phyloP scores from a whole-genome alignment of 2,888 invertebrate genomes.

The Clusia tigrina region DNA sequence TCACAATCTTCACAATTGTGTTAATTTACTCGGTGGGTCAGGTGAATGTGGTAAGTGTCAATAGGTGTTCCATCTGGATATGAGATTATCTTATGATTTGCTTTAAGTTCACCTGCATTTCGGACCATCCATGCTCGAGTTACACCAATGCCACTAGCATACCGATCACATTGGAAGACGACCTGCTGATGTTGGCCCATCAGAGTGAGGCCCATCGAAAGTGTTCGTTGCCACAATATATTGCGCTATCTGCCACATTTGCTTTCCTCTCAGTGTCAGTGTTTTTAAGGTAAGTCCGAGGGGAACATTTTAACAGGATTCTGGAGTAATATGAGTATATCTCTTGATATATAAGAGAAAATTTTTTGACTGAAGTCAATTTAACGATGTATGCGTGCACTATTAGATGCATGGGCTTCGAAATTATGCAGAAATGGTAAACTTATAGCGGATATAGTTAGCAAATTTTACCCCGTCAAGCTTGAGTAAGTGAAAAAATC shows the following conservation, averaged over 20 bases:
- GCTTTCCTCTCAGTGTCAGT: constrained; percentile 86
- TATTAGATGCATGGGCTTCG: too few relatives aligned
- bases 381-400: too few relatives aligned
- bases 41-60: constrained; percentile 85
- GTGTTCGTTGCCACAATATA: constrained; percentile 87
- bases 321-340: too few relatives aligned
- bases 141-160: constrained; percentile 50
- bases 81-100: background rate
- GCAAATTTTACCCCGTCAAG: too few relatives aligned
- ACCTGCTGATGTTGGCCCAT: constrained; percentile 45
- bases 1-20: constrained; percentile 86
- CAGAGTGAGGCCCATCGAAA: constrained; percentile 73
- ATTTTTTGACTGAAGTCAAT: too few relatives aligned
- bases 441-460: too few relatives aligned
- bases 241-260: constrained; percentile 83
- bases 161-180: constrained; percentile 43
- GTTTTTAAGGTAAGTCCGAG: constrained; percentile 72
- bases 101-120: constrained; percentile 72
- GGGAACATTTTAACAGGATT: too few relatives aligned
- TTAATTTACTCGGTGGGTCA: constrained; percentile 89
- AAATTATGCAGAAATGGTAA: too few relatives aligned
- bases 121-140: constrained; percentile 62
- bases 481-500: too few relatives aligned
- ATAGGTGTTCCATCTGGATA: background rate
- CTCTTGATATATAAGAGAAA: too few relatives aligned